Evolutionary conservation across 2,797 vertebrate genomes (phyloP).

Genomic region (Paedocypris micromegethes): DNA sequence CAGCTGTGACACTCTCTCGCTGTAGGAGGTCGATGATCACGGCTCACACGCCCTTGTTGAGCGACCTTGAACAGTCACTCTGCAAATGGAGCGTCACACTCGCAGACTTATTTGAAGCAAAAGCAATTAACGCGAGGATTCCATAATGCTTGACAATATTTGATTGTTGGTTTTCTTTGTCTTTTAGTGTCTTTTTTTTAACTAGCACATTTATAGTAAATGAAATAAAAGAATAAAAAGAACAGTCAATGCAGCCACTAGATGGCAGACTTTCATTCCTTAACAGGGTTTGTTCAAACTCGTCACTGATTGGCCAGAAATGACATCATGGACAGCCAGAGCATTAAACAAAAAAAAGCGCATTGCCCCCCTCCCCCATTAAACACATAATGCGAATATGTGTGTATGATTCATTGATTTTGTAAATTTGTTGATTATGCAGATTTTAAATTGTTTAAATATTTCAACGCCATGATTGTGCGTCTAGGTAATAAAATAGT

Average conservation of each 20-base stretch:
- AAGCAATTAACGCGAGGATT: not conserved
- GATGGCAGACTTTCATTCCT: slow-evolving; percentile 39
- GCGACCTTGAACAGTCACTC: slow-evolving; percentile 5
- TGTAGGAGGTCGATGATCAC: slow-evolving; percentile 10
- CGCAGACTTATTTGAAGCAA: not conserved
- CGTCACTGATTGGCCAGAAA: not conserved
- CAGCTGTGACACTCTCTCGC: slow-evolving; percentile 23
- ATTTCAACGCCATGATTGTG: too few species aligned
- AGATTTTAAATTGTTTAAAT: too few species aligned
- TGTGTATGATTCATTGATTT: too few species aligned
- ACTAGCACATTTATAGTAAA: too few species aligned
- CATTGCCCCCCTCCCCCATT: too few species aligned
- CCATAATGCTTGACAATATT: not conserved
- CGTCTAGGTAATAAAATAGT: too few species aligned
- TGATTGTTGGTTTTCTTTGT: too few species aligned
- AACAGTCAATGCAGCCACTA: slow-evolving; percentile 28
- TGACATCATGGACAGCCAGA: not conserved
- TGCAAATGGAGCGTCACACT: not conserved
- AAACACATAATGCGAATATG: too few species aligned
- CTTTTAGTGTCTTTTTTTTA: not conserved
- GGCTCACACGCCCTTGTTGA: slow-evolving; percentile 9
- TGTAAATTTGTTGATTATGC: too few species aligned
- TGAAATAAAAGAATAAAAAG: too few species aligned
- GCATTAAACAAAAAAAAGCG: too few species aligned
- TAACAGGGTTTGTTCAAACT: not conserved